Percentiles rank a stretch among this genome's conserved stretches.
phyloP scores from a whole-genome alignment of 2,888 invertebrate genomes.

The Malacosoma neustria region DNA sequence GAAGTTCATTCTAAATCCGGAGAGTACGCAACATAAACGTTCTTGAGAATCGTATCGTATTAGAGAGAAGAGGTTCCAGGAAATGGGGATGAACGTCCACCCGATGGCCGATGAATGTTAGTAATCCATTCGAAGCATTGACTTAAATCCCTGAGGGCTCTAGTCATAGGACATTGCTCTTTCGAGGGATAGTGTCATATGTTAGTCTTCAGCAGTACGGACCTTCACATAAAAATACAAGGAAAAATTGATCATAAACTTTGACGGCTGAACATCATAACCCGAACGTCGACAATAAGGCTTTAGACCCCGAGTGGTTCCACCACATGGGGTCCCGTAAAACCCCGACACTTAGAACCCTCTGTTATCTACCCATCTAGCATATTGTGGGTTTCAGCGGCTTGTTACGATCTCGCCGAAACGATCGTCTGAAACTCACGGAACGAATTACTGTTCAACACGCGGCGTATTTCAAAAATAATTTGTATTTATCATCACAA shows the following conservation, averaged over 20 bases:
- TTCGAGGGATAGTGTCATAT: too few species aligned
- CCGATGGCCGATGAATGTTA: too few species aligned
- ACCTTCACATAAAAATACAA: neutral
- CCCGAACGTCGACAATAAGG: conserved; percentile 24
- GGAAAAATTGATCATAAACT: conserved; percentile 7
- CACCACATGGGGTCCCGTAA: conserved; percentile 28
- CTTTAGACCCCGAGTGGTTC: conserved; percentile 15
- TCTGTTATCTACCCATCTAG: conserved; percentile 62
- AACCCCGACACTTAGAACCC: conserved; percentile 49
- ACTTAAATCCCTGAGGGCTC: too few species aligned
- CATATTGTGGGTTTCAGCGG: conserved; percentile 64
- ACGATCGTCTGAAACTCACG: conserved; percentile 27
- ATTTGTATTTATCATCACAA: neutral
- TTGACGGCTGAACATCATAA: conserved; percentile 21
- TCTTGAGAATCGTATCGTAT: too few species aligned
- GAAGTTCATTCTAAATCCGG: too few species aligned
- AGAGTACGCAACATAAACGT: too few species aligned
- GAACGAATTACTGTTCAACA: conserved; percentile 15
- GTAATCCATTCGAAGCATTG: too few species aligned
- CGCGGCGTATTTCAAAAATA: conserved; percentile 2
- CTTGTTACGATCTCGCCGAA: conserved; percentile 46
- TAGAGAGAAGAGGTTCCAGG: too few species aligned
- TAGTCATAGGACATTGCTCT: neutral
- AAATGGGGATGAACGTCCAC: too few species aligned
- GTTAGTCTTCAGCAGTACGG: neutral